Conservation (phyloP, 2,797 vertebrate species). For the Babyrousa celebensis region DNA sequence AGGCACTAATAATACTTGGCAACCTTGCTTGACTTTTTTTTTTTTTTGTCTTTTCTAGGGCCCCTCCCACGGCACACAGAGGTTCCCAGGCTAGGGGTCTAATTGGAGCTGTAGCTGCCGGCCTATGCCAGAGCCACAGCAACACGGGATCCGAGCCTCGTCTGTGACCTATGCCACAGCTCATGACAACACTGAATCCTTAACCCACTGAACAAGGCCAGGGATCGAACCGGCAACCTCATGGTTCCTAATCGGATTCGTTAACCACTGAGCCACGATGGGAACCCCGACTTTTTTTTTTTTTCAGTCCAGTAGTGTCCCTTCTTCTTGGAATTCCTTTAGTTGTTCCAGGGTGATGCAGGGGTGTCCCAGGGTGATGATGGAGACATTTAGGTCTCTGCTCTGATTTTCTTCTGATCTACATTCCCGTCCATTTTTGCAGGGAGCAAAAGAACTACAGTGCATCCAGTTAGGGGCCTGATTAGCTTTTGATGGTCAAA, state of each 20-base stretch:
- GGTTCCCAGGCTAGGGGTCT: no score
- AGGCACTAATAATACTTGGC: not conserved
- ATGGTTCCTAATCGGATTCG: no score
- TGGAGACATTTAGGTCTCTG: not conserved
- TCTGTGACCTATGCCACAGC: no score
- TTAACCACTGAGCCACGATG: no score
- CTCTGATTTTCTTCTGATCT: constrained; percentile 13
- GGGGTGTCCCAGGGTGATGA: not conserved
- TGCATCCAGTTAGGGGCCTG: not conserved
- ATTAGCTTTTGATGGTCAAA: not conserved
- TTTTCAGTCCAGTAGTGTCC: not conserved
- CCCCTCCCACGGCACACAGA: no score
- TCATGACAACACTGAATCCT: no score
- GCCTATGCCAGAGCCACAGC: no score
- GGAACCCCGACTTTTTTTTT: not conserved
- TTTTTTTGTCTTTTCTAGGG: not conserved
- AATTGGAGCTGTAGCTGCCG: no score
- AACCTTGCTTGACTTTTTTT: not conserved
- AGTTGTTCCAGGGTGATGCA: not conserved
- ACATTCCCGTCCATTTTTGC: constrained; percentile 30
- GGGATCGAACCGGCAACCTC: no score
- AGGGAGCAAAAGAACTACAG: not conserved
- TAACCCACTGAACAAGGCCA: no score
- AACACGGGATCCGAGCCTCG: no score
- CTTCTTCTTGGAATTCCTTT: constrained; percentile 27